Percentiles rank a stretch among this genome's conserved stretches.
Evolutionary conservation across 2,113 vertebrate species (phyloP).

Genomic region (Tachuris rubrigastra): DNA sequence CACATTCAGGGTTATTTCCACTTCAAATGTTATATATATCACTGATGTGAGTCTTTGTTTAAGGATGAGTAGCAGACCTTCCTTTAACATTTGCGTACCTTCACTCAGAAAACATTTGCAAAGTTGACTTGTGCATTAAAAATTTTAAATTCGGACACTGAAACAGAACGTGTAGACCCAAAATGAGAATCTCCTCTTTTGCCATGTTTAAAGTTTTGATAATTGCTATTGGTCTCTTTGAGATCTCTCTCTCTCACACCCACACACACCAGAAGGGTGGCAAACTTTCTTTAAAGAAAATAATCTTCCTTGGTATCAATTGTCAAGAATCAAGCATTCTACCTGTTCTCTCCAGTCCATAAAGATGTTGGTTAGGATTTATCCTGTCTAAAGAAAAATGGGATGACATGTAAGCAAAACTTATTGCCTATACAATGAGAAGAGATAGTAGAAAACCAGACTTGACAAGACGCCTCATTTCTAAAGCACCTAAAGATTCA

Average conservation of each 20-base stretch:
- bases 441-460: background rate
- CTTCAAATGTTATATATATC: background rate
- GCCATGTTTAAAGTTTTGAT: background rate
- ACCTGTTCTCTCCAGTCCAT: background rate
- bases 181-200: background rate
- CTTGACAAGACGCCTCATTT: background rate
- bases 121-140: background rate
- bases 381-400: background rate
- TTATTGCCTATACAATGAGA: background rate
- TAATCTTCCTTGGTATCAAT: background rate
- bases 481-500: background rate
- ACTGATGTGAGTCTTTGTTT: background rate
- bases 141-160: background rate
- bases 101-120: background rate
- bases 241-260: background rate
- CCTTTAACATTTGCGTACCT: background rate
- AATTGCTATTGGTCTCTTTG: background rate
- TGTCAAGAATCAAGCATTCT: background rate
- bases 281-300: background rate
- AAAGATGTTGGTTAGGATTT: background rate
- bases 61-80: background rate
- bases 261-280: background rate
- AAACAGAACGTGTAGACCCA: background rate
- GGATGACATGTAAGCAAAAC: background rate
- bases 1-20: background rate